Evolutionary conservation across 2,113 vertebrate species (phyloP), one percentile per base, ranked within the genome.

Genomic region (Tringa solitaria): DNA sequence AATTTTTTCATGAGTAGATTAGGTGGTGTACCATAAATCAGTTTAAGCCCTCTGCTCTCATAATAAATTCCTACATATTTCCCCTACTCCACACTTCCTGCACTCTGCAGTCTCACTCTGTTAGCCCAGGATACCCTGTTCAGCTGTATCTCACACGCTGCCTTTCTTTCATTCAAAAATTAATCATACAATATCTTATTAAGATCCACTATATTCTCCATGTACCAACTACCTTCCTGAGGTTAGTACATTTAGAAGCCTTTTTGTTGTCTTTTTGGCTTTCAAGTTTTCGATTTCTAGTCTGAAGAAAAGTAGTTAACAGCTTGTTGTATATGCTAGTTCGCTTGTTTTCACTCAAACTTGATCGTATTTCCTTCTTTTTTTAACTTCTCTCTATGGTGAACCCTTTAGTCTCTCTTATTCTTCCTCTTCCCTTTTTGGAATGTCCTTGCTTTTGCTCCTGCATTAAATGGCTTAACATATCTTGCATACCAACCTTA

Each of bases 71-170:
- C 72, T 75, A 43, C 2, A 3, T 67, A 43, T 75, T 72, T 15
- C 59, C 35, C 32, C 8, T 64, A 6, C 26, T n/a, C 19, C 54
- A 4, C 57, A 35, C 43, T 51, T 61, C 23, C 61, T 82, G 30
- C 63, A 33, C 19, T 50, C 18, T 0, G 0, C 64, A 65, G 32
- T 50, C 48, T 64, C 46, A 30, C n/a, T 1, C 1, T 41, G 26
- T 70, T 24, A 67, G 28, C 45, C 13, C 54, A 75, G 57, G n/a
- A 21, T 60, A 45, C 26, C 19, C 17, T 54, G 0, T 50, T 68
- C 15, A 63, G 70, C 51, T 6, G 0, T 28, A 6, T n/a, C 24
- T 64, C 45, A 41, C 37, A 48, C 1, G 1, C 19, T 59, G 61
- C 37, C 56, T 78, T 65, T 48, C 73, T 70, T 78, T 57, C n/a